Conservation (phyloP, 2,113 vertebrate genomes). For the Callorhinus ursinus region DNA sequence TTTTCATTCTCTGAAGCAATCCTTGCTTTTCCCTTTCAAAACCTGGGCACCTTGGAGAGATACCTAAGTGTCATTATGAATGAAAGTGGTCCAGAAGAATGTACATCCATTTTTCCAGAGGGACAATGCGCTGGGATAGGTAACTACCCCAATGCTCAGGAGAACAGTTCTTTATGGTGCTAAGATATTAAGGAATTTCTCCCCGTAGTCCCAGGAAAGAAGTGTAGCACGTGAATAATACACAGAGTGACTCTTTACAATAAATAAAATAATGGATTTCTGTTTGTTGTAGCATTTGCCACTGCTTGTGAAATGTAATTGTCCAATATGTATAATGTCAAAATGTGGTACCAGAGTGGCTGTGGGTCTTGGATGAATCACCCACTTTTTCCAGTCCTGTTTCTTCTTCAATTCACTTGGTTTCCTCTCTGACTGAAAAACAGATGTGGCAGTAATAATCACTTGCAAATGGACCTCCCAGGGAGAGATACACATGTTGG, state of each 20-base stretch:
- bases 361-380: background rate
- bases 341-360: background rate
- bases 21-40: background rate
- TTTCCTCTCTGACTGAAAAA: background rate
- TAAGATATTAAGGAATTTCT: background rate
- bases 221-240: background rate
- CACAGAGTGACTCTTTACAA: background rate
- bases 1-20: background rate
- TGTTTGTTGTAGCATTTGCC: background rate
- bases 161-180: background rate
- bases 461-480: background rate
- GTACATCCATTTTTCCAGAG: background rate
- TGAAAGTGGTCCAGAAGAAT: background rate
- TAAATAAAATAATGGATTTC: background rate
- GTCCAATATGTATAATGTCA: background rate
- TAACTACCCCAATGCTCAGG: background rate
- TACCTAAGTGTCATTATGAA: background rate
- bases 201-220: background rate
- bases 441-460: background rate
- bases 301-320: background rate
- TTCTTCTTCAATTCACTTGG: background rate
- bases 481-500: background rate
- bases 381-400: background rate
- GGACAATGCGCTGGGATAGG: rapidly evolving
- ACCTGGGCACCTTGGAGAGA: background rate